Base-by-base conservation (phyloP, 2,113 vertebrate genomes). In the Paramisgurnus dabryanus region DNA sequence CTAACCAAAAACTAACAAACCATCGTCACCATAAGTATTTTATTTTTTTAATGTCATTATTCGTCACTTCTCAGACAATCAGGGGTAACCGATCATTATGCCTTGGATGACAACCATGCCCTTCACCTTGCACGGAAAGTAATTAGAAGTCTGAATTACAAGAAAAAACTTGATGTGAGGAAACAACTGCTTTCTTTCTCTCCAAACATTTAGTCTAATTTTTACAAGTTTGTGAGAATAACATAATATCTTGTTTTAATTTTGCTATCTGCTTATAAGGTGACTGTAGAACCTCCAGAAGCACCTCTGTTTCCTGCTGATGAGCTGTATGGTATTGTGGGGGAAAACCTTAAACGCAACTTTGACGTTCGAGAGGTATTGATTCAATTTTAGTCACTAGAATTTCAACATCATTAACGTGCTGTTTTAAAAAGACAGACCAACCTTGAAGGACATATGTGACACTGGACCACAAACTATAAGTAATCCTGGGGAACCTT, bases 241-340 rank as follows among this genome's bases (percentile, higher is more conserved):
- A 11, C 5, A 2, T 3, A 7, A 57, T 57, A 3, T 63, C 7
- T 34, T 60, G 2, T 43, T 73, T 13, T 4, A 3, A 58, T 8
- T 58, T 55, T 8, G 55, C 40, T 18, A 7, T 40, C 18, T 55
- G 17, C 15, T 66, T 6, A 13, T 66, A 78, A 99, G 97, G 95
- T 99, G 43, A 94, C 93, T 0, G 63, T 90, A 57, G 98, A 98
- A 82, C 90, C 94, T 0, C 91, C 93, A 6, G 95, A 98, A 87
- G 93, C 95, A 0, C 98, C 97, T 65, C 92, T 98, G 41, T 98
- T 93, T 87, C 94, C 97, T 61, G 89, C 95, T n/a, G 97, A 99
- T 88, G 98, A 99, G 85, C 86, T 99, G 66, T 99, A 99, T 15
- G 98, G 98, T 74, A 97, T 99, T 79, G 96, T 99, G 66, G 97